Conservation (phyloP, 2,797 vertebrate species). For the Halcyon badia region DNA sequence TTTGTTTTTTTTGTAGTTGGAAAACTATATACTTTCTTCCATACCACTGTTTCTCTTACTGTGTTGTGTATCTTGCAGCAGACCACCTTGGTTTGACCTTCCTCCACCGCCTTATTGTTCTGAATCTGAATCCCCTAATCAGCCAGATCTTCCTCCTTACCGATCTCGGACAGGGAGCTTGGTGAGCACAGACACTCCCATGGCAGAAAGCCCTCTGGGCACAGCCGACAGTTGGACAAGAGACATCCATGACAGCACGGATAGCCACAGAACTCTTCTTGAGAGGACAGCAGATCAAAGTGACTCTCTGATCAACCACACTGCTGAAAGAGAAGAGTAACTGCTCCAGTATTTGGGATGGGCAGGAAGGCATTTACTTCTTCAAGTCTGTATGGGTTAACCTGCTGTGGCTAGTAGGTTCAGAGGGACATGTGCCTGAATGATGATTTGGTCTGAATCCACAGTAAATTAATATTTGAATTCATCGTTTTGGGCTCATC, state of each 20-base stretch:
- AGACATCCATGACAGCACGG: neutral
- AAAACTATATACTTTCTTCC: neutral
- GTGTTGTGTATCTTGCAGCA: constrained; percentile 70
- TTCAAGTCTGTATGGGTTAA: constrained; percentile 40
- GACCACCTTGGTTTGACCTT: constrained; percentile 96
- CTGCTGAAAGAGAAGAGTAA: constrained; percentile 65
- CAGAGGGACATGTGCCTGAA: neutral
- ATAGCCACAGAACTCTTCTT: constrained; percentile 9
- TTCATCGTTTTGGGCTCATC: neutral
- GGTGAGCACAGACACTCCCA: constrained; percentile 61
- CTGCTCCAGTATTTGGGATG: neutral
- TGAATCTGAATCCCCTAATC: constrained; percentile 82
- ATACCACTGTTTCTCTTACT: neutral
- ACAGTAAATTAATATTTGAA: neutral
- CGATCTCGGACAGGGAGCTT: constrained; percentile 79
- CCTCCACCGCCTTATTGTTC: constrained; percentile 94
- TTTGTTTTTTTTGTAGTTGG: neutral
- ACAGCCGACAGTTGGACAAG: neutral
- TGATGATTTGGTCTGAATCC: neutral
- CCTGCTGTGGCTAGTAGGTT: constrained; percentile 53
- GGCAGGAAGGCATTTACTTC: neutral
- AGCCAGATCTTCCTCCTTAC: constrained; percentile 90
- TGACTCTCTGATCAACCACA: constrained; percentile 15
- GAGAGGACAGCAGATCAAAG: constrained; percentile 44
- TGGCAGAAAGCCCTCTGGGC: constrained; percentile 58